Evolutionary conservation across 92 coral and sea anemone genomes (phyloP).

Genomic region (Meandrina meandrites): DNA sequence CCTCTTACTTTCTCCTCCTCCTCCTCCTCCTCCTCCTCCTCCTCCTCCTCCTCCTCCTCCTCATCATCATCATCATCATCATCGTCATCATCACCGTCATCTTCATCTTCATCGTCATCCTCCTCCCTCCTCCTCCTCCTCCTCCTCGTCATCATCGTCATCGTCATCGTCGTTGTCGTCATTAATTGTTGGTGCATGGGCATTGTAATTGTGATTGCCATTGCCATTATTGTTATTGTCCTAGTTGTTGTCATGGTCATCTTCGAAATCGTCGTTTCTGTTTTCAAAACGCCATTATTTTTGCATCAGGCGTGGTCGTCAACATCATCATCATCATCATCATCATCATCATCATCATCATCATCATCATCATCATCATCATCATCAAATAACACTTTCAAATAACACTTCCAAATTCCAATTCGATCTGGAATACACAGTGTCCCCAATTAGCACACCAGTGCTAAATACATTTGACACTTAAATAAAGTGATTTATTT

Average conservation of each 20-base stretch:
- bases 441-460: too few species aligned
- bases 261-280: not conserved
- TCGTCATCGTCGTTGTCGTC: not conserved
- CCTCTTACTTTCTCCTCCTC: too few species aligned
- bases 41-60: not conserved
- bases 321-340: not conserved
- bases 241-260: not conserved
- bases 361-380: not conserved
- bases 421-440: too few species aligned
- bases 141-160: not conserved
- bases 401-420: too few species aligned
- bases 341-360: not conserved
- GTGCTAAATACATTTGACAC: too few species aligned
- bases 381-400: too few species aligned
- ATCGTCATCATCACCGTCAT: not conserved
- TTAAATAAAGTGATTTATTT: too few species aligned
- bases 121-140: not conserved
- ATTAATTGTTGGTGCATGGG: too few species aligned
- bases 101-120: not conserved
- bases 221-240: not conserved
- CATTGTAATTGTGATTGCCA: not conserved
- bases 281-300: not conserved
- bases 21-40: not conserved
- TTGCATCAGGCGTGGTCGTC: too few species aligned
- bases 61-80: not conserved